Conservation (phyloP, 1,140 invertebrate genomes). For the Phymastichus coffea region DNA sequence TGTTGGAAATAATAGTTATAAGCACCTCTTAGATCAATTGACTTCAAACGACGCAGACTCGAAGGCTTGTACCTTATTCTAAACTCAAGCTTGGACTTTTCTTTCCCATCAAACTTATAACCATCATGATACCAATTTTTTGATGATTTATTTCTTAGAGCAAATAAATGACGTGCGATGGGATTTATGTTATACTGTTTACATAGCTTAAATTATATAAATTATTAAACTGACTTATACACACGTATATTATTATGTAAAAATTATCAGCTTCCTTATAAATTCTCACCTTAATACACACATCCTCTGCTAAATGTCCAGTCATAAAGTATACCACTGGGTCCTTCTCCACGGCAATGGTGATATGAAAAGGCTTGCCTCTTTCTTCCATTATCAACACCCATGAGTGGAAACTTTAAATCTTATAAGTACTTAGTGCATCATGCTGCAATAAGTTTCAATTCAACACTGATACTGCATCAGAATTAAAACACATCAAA, state of each 20-base stretch:
- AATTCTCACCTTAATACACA: conserved; percentile 60
- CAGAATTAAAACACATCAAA: too few species aligned
- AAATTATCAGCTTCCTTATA: too few species aligned
- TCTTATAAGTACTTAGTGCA: too few species aligned
- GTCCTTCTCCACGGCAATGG: too few species aligned
- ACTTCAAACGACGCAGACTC: conserved; percentile 63
- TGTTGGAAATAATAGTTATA: conserved; percentile 87
- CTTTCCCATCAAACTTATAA: conserved; percentile 55
- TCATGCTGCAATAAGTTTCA: too few species aligned
- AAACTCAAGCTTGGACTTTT: conserved; percentile 66
- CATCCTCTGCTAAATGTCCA: conserved; percentile 65
- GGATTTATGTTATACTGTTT: conserved; percentile 71
- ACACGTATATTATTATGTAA: too few species aligned
- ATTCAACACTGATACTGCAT: too few species aligned
- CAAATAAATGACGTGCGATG: conserved; percentile 75
- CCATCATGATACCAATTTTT: conserved; percentile 66
- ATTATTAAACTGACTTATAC: too few species aligned
- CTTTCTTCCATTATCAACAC: too few species aligned
- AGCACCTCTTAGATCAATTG: conserved; percentile 69
- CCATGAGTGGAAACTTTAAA: too few species aligned
- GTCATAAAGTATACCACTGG: too few species aligned
- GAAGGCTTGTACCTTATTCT: conserved; percentile 76
- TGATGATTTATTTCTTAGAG: conserved; percentile 62
- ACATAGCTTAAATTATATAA: conserved; percentile 63
- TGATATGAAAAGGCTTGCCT: too few species aligned